phyloP scores from a whole-genome alignment of 92 coral and sea anemone species.

The Zoanthus gigantus region DNA sequence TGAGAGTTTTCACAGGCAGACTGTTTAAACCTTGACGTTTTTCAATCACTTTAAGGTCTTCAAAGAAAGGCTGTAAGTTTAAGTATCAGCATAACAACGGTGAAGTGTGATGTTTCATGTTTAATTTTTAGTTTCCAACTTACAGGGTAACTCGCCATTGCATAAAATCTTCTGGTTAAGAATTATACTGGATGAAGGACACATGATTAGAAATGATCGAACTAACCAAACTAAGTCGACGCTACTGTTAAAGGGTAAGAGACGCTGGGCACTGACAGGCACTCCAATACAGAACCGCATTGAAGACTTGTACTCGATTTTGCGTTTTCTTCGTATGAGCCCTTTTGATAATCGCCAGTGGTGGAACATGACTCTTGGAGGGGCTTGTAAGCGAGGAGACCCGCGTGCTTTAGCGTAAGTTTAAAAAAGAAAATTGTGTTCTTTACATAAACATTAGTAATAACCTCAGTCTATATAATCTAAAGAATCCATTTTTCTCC shows the following conservation, averaged over 20 bases:
- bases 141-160: constrained; percentile 76
- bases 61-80: too few species aligned
- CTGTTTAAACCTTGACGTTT: too few species aligned
- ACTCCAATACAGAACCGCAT: constrained; percentile 89
- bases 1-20: too few species aligned
- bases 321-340: constrained; percentile 72
- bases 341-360: constrained; percentile 79
- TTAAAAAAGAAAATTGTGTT: too few species aligned
- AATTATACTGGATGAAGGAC: constrained; percentile 86
- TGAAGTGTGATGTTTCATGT: neutral
- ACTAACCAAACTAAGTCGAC: constrained; percentile 73
- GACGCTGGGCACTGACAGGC: constrained; percentile 89
- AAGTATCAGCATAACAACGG: neutral
- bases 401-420: constrained; percentile 74
- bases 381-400: constrained; percentile 63
- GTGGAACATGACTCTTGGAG: constrained; percentile 74
- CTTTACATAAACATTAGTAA: too few species aligned
- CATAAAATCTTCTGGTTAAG: constrained; percentile 90
- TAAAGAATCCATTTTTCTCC: too few species aligned
- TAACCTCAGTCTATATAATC: too few species aligned
- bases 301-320: constrained; percentile 78
- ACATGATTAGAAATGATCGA: constrained; percentile 77
- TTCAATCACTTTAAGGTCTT: too few species aligned
- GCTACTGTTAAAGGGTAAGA: constrained; percentile 61
- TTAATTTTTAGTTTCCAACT: too few species aligned